Conservation (phyloP, 2,888 invertebrate genomes). For the Ichneumoninae sp. region DNA sequence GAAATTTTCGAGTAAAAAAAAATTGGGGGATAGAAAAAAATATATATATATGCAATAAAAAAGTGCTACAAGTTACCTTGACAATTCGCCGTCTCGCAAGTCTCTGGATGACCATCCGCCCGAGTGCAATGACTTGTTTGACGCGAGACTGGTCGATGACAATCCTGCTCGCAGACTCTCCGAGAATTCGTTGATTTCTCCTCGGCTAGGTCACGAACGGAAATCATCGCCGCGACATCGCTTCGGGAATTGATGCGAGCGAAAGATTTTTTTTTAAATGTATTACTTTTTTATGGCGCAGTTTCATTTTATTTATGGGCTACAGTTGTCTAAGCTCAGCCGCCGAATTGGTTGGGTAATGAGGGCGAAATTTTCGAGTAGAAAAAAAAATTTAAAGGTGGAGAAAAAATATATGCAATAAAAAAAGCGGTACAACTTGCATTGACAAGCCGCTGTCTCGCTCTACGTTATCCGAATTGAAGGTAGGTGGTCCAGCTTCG, state of each 20-base stretch:
- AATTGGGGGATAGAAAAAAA: too few relatives aligned
- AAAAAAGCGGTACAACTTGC: slow-evolving; percentile 22
- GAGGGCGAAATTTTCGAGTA: neutral
- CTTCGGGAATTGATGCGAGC: neutral
- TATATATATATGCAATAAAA: too few relatives aligned
- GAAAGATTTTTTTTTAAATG: neutral
- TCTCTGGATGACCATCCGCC: slow-evolving; percentile 40
- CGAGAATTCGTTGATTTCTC: slow-evolving; percentile 32
- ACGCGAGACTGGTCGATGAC: slow-evolving; percentile 15
- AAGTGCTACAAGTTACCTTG: too few relatives aligned
- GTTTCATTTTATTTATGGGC: neutral
- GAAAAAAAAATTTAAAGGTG: slow-evolving; percentile 29
- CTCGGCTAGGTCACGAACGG: neutral
- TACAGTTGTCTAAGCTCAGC: neutral
- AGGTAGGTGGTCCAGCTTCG: slow-evolving; percentile 78
- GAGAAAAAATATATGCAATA: neutral
- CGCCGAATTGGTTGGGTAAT: slow-evolving; percentile 12
- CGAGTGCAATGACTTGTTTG: slow-evolving; percentile 57
- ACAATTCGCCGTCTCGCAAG: neutral
- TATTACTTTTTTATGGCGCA: neutral
- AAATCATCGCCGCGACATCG: neutral
- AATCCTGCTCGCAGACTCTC: slow-evolving; percentile 8
- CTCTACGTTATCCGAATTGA: slow-evolving; percentile 9
- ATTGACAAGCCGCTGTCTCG: slow-evolving; percentile 43
- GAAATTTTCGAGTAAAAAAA: neutral